phyloP scores from a whole-genome alignment of 2,113 vertebrate species.

The Chloebia gouldiae region DNA sequence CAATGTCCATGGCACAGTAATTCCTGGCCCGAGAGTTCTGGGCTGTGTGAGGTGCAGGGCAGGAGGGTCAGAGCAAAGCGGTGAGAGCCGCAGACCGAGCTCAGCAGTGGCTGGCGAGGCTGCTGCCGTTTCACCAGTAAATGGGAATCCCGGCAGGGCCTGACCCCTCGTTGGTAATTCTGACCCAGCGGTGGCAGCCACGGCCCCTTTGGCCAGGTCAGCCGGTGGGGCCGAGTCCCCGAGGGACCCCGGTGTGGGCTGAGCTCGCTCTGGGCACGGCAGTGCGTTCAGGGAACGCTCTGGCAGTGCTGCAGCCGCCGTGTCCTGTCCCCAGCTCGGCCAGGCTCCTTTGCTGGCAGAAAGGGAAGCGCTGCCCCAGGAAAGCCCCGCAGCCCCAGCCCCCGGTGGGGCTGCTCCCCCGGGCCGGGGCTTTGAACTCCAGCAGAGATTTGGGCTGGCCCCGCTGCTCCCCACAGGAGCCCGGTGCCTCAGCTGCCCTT shows the following conservation, averaged over 20 bases:
- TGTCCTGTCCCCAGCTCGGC: rapidly evolving
- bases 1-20: rapidly evolving
- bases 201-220: rapidly evolving
- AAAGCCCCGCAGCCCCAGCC: rapidly evolving
- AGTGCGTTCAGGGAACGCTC: rapidly evolving
- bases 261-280: rapidly evolving
- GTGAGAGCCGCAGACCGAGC: rapidly evolving
- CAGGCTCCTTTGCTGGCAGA: background rate
- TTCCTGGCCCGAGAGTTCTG: background rate
- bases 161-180: background rate
- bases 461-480: background rate
- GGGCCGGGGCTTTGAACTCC: rapidly evolving
- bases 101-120: background rate
- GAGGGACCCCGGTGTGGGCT: background rate
- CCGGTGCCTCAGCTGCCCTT: background rate
- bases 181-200: rapidly evolving
- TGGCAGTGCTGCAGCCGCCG: rapidly evolving
- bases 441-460: rapidly evolving
- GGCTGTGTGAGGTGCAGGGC: background rate
- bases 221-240: background rate
- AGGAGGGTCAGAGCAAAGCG: background rate
- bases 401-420: rapidly evolving
- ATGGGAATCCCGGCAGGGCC: background rate
- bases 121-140: background rate
- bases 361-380: too few relatives aligned